A percentile compares a stretch with the other conserved stretches of the same genome.
phyloP scores from a whole-genome alignment of 2,888 invertebrate species.

The Elysia crispata region DNA sequence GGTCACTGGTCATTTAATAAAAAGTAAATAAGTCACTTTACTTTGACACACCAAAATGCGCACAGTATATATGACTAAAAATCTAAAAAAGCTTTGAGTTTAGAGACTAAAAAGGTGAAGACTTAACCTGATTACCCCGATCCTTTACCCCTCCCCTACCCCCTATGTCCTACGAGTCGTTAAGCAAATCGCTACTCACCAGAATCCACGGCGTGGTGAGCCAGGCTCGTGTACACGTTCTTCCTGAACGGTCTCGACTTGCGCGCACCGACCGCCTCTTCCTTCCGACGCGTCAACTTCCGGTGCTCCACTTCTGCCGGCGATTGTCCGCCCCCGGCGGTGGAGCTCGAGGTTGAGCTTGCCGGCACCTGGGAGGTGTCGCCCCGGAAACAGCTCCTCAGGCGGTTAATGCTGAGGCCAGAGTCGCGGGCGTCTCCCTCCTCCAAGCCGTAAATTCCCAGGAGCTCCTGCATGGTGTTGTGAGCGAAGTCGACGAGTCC shows the following conservation, averaged over 20 bases:
- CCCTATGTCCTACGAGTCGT: neutral
- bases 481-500: constrained; percentile 87
- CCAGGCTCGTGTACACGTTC: constrained; percentile 23
- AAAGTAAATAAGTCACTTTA: no score
- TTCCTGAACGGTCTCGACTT: constrained; percentile 13
- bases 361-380: neutral
- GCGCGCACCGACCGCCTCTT: no score
- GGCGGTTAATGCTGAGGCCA: neutral
- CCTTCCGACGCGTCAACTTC: no score
- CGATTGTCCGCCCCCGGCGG: neutral
- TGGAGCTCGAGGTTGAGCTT: neutral
- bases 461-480: constrained; percentile 87
- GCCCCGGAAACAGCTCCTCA: no score
- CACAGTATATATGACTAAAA: no score
- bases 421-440: constrained; percentile 79
- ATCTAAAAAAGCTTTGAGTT: no score
- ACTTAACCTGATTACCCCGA: no score
- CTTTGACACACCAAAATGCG: no score
- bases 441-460: constrained; percentile 87
- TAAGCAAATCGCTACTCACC: neutral
- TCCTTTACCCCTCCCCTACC: no score
- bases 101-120: no score
- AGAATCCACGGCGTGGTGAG: neutral
- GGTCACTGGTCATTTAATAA: no score
- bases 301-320: no score